Evolutionary conservation across 64 coral and sea anemone genomes (phyloP), one percentile per base, ranked within the genome.

Genomic region (Trachythela sp.): DNA sequence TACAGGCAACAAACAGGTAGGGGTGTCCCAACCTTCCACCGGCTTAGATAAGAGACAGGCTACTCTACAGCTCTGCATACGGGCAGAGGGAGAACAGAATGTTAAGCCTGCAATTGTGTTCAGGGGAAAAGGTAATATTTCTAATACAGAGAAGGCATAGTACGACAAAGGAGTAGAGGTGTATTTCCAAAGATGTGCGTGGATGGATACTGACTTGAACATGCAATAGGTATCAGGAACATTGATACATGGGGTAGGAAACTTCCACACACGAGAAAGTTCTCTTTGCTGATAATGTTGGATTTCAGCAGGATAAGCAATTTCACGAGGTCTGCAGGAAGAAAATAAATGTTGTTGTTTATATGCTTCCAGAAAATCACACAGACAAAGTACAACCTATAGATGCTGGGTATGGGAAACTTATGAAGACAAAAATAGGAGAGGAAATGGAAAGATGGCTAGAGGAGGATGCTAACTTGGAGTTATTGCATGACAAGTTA

Each of bases 51-150:
- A 84, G 48, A 83, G 76, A 51, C 45, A 83, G 58, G 88, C 88
- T 30, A 90, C 88, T 39, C 48, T 91, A 9, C 90, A 86, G 40
- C 84, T 91, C 26, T 86, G 90, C 56, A 91, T 91, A 36, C 40
- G 60, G 39, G 83, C 89, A 90, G 89, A 85, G 43, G 89, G 89
- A 2, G 33, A 83, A 38, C 89, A 90, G 20, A 33, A 54, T 38
- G 86, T 67, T 33, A 70, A 39, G 56, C 34, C 29, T 37, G 51
- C 49, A 35, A 60, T 87, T 87, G 48, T 56, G 33, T 56, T 87
- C 33, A 58, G 49, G 30, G 20, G 48, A 64, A 88, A 84, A 48
- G 83, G 83, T 8, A 84, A 84, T 38, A 48, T 84, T 22, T 40
- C 37, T 24, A 40, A 27, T 84, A 15, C 83, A 84, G 83, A 84